A percentile compares a stretch with the other conserved stretches of the same genome.
Evolutionary conservation across 2,113 vertebrate species (phyloP).

Genomic region (Charina bottae): DNA sequence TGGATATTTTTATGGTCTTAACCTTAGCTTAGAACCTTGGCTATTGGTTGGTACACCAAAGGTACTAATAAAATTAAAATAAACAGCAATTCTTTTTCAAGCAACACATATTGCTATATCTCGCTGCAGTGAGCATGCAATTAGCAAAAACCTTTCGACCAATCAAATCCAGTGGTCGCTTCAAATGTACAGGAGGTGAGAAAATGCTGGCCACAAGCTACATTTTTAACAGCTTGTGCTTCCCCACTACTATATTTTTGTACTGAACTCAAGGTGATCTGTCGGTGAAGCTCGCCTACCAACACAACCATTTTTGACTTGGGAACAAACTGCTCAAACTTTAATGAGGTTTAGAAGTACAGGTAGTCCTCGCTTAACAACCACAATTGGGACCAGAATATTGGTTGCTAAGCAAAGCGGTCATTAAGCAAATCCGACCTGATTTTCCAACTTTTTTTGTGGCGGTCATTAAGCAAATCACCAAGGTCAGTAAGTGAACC

Average conservation of each 20-base stretch:
- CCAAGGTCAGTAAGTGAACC: too few relatives aligned
- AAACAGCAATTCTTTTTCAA: not conserved
- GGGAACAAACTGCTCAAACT: not conserved
- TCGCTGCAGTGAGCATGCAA: not conserved
- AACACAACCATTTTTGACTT: not conserved
- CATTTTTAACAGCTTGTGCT: not conserved
- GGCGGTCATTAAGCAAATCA: too few relatives aligned
- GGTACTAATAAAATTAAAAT: not conserved
- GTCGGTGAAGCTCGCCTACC: not conserved
- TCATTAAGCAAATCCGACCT: too few relatives aligned
- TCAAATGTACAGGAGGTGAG: not conserved
- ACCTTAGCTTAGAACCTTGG: not conserved
- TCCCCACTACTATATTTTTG: not conserved
- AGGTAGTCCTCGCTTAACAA: too few relatives aligned
- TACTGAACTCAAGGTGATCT: not conserved
- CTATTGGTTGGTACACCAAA: not conserved
- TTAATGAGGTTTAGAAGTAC: not conserved
- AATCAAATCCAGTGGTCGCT: not conserved
- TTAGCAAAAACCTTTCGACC: not conserved
- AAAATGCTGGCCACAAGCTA: not conserved
- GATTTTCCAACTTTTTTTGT: too few relatives aligned
- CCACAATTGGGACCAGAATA: too few relatives aligned
- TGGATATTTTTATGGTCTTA: not conserved
- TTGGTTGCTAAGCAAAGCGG: too few relatives aligned
- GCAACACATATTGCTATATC: not conserved